Percentiles rank a stretch among this genome's conserved stretches.
These are phyloP conservation scores for Thymelicus acteon DNA, from an alignment of 2,888 invertebrate species.

Conservation along the genomic window DNA sequence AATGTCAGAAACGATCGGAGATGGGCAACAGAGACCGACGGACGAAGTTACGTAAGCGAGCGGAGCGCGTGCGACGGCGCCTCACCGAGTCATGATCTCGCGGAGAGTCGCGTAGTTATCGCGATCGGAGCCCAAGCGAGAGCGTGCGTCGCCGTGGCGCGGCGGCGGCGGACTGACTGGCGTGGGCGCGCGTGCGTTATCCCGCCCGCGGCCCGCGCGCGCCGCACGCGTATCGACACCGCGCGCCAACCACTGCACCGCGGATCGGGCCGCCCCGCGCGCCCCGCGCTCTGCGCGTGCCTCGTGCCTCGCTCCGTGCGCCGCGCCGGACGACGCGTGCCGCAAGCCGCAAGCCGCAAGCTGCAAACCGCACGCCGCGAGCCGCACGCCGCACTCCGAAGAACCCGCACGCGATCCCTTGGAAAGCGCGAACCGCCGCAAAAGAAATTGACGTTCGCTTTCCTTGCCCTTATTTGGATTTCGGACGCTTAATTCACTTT, in stretches of 20 bases:
- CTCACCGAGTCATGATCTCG: conserved; percentile 76
- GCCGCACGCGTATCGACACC: conserved; percentile 76
- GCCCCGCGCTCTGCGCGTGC: conserved; percentile 50
- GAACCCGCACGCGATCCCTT: conserved; percentile 38
- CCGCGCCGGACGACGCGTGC: conserved; percentile 42
- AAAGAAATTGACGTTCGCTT: conserved; percentile 45
- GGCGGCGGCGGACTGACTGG: conserved; percentile 47
- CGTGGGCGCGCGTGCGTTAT: conserved; percentile 47
- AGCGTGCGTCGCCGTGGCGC: conserved; percentile 54
- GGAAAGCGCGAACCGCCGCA: conserved; percentile 40
- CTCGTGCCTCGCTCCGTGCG: conserved; percentile 54
- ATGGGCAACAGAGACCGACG: conserved; percentile 55
- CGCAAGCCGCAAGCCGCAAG: conserved; percentile 51
- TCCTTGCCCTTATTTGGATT: conserved; percentile 55
- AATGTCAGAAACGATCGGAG: conserved; percentile 49
- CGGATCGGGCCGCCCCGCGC: conserved; percentile 52
- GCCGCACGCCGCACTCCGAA: conserved; percentile 36
- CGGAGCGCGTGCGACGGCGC: conserved; percentile 66
- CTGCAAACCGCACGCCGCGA: conserved; percentile 40
- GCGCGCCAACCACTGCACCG: conserved; percentile 75
- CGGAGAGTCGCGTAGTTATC: conserved; percentile 68
- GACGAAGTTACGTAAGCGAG: conserved; percentile 68
- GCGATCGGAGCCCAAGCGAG: conserved; percentile 59
- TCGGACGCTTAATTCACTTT: conserved; percentile 55
- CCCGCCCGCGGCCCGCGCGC: conserved; percentile 48